Percentiles rank a stretch among this genome's conserved stretches.
Conservation (phyloP, 1,140 invertebrate genomes). For the Tribolium madens region DNA sequence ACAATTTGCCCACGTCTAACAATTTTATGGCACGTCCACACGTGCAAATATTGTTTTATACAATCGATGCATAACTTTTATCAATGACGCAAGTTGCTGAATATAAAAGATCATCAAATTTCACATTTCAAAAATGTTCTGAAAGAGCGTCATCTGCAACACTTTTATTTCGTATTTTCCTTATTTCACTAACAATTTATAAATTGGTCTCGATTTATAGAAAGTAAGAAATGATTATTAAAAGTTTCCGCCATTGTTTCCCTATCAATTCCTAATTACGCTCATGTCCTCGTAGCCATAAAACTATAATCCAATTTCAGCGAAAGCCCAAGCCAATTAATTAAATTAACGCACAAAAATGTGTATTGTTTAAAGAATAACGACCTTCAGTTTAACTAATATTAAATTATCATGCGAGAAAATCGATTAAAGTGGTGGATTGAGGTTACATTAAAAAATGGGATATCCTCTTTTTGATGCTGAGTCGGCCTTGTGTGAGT, state of each 20-base stretch:
- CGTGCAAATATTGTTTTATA: too few species aligned
- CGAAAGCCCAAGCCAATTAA: background rate
- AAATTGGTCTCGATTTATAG: slow-evolving; percentile 15
- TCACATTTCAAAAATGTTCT: too few species aligned
- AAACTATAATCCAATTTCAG: background rate
- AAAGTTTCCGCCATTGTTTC: slow-evolving; percentile 16
- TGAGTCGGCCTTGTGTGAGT: background rate
- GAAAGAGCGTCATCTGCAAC: background rate
- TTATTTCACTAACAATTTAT: background rate
- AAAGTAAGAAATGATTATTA: background rate
- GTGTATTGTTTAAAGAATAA: slow-evolving; percentile 1
- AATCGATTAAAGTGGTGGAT: background rate
- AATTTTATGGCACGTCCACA: too few species aligned
- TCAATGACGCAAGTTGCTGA: background rate
- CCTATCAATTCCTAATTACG: background rate
- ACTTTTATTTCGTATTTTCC: background rate
- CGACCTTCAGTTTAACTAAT: background rate
- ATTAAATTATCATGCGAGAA: background rate
- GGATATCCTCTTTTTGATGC: background rate
- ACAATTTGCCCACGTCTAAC: too few species aligned
- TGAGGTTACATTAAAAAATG: slow-evolving; percentile 9
- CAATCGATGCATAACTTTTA: background rate
- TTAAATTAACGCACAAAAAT: background rate
- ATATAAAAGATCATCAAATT: background rate
- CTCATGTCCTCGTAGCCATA: background rate